phyloP scores from a whole-genome alignment of 2,797 vertebrate species.

The Brotula barbata region DNA sequence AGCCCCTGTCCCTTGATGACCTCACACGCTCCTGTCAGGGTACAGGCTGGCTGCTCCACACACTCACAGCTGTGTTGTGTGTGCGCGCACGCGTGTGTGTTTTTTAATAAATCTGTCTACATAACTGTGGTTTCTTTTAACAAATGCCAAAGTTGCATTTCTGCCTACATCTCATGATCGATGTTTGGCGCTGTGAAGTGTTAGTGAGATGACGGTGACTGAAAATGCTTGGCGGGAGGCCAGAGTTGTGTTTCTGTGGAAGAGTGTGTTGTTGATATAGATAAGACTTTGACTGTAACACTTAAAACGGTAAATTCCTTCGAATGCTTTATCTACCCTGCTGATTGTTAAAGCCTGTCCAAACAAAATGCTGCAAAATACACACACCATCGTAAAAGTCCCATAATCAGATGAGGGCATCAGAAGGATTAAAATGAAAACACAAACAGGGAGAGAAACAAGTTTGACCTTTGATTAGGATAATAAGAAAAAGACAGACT shows the following conservation, averaged over 20 bases:
- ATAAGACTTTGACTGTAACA: too few species aligned
- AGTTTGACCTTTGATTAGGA: background rate
- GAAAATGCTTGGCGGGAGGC: constrained; percentile 27
- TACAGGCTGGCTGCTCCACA: constrained; percentile 32
- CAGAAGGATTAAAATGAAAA: background rate
- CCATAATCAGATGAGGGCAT: background rate
- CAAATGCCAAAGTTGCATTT: constrained; percentile 1
- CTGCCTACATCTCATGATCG: constrained; percentile 2
- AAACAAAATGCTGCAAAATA: background rate
- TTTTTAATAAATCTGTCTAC: constrained; percentile 19
- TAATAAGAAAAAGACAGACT: too few species aligned
- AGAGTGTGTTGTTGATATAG: too few species aligned
- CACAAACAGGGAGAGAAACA: background rate
- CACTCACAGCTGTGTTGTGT: constrained; percentile 49
- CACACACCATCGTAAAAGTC: background rate
- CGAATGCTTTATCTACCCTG: constrained; percentile 32
- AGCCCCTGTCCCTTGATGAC: constrained; percentile 38
- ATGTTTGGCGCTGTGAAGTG: background rate
- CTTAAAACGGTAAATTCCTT: too few species aligned
- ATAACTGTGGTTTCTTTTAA: background rate
- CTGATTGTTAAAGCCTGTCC: constrained; percentile 24
- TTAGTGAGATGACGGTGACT: background rate
- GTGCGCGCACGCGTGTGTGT: constrained; percentile 10
- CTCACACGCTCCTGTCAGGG: constrained; percentile 51
- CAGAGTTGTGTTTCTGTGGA: too few species aligned